A percentile compares a stretch with the other conserved stretches of the same genome.
These are phyloP conservation scores for Hyposoter dolosus DNA, from an alignment of 2,888 invertebrate species.

Conservation along the genomic window DNA sequence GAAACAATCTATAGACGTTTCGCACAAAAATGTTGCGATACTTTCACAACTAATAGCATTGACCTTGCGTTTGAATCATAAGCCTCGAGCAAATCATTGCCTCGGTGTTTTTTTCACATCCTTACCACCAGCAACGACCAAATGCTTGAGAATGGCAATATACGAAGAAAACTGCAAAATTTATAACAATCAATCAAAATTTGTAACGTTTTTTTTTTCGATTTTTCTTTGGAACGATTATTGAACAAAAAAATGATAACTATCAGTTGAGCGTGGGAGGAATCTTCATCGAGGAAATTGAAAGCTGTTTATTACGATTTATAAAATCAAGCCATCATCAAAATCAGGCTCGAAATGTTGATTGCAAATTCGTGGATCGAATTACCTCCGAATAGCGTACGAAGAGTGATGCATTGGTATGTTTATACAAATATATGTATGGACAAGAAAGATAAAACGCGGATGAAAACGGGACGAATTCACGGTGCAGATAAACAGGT, in stretches of 20 bases:
- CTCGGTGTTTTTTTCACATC: neutral
- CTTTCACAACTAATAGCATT: neutral
- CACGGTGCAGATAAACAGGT: slow-evolving; percentile 77
- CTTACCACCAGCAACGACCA: neutral
- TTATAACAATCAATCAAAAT: neutral
- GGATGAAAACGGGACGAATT: slow-evolving; percentile 66
- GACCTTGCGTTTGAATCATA: neutral
- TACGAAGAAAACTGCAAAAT: neutral
- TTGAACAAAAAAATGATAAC: neutral
- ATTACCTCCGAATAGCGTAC: neutral
- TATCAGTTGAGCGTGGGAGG: neutral
- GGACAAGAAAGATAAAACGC: slow-evolving; percentile 7
- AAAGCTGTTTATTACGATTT: neutral
- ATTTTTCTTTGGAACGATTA: neutral
- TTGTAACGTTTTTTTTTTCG: neutral
- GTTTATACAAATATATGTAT: slow-evolving; percentile 7
- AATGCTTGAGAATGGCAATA: neutral
- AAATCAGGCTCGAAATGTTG: neutral
- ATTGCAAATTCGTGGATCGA: neutral
- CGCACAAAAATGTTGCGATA: neutral
- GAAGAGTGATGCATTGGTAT: neutral
- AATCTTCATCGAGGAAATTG: neutral
- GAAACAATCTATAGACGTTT: neutral
- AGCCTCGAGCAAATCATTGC: neutral
- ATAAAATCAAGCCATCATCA: neutral